Evolutionary conservation across 2,888 invertebrate genomes (phyloP).

Genomic region (Meloe dianella): DNA sequence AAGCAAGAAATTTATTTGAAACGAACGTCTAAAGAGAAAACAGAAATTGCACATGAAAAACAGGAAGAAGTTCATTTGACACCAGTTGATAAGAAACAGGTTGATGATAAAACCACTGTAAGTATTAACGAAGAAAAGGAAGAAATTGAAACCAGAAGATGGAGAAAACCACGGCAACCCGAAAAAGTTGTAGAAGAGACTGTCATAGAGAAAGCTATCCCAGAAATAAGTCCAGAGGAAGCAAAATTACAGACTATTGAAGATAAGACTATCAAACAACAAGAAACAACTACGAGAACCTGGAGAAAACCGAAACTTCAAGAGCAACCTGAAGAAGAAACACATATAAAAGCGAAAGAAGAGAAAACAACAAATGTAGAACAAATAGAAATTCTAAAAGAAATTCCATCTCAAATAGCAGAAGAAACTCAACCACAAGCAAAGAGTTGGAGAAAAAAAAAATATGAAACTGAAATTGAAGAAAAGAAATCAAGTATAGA

Average conservation of each 20-base stretch:
- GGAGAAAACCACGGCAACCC: slow-evolving; percentile 7
- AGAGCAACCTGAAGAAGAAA: slow-evolving; percentile 22
- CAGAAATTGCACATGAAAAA: slow-evolving; percentile 55
- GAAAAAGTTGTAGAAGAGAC: slow-evolving; percentile 8
- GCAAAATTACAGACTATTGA: neutral
- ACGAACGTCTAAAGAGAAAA: slow-evolving; percentile 54
- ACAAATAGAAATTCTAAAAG: slow-evolving; percentile 31
- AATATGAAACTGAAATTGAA: slow-evolving; percentile 28
- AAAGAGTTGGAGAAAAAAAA: slow-evolving; percentile 38
- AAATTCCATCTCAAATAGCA: slow-evolving; percentile 27
- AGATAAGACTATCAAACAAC: slow-evolving; percentile 5
- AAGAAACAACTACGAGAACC: slow-evolving; percentile 1
- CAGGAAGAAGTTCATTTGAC: slow-evolving; percentile 55
- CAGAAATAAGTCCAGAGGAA: neutral
- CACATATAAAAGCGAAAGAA: slow-evolving; percentile 13
- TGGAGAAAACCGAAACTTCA: slow-evolving; percentile 10
- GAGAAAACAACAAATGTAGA: slow-evolving; percentile 34
- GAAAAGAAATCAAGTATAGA: slow-evolving; percentile 10
- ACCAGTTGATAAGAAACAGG: slow-evolving; percentile 33
- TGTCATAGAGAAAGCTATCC: neutral
- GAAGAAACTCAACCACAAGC: slow-evolving; percentile 41
- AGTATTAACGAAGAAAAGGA: slow-evolving; percentile 15
- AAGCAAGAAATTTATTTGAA: slow-evolving; percentile 67
- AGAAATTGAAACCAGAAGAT: neutral
- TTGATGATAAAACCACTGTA: slow-evolving; percentile 19